These are phyloP conservation scores for Caradrina kadenii DNA, from an alignment of 2,888 invertebrate genomes.

Conservation along the genomic window DNA sequence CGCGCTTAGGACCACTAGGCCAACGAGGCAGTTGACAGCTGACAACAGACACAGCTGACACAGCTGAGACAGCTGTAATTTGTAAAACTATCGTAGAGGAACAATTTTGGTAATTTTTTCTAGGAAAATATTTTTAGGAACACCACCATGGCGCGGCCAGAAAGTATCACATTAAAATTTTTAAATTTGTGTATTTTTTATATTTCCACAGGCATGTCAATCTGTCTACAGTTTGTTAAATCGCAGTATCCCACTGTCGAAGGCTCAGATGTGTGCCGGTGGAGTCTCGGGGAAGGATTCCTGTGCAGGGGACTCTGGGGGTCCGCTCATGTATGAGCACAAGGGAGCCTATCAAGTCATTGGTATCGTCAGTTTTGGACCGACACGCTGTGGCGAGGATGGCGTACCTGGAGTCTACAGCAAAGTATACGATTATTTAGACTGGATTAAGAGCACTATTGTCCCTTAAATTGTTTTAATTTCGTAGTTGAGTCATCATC, in stretches of 20 bases:
- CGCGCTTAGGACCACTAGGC: too few relatives aligned
- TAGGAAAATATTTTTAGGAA: too few relatives aligned
- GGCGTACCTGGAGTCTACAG: slow-evolving; percentile 92
- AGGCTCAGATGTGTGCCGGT: slow-evolving; percentile 51
- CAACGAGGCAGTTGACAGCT: too few relatives aligned
- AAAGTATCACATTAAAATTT: too few relatives aligned
- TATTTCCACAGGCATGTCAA: slow-evolving; percentile 45
- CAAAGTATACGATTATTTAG: slow-evolving; percentile 88
- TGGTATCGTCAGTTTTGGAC: slow-evolving; percentile 92
- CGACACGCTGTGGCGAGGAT: slow-evolving; percentile 89
- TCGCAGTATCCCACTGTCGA: slow-evolving; percentile 39
- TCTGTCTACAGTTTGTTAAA: slow-evolving; percentile 32
- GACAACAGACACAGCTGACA: too few relatives aligned
- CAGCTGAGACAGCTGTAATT: too few relatives aligned
- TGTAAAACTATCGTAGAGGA: too few relatives aligned
- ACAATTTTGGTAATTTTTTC: too few relatives aligned
- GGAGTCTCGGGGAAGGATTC: slow-evolving; percentile 71
- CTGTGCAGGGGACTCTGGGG: slow-evolving; percentile 92
- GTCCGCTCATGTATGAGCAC: slow-evolving; percentile 89
- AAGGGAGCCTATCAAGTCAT: slow-evolving; percentile 69
- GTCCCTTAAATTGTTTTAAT: slow-evolving; percentile 39
- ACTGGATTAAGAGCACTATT: slow-evolving; percentile 87
- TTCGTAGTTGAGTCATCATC: slow-evolving; percentile 23
- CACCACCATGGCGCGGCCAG: too few relatives aligned
- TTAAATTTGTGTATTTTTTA: too few relatives aligned